Evolutionary conservation across 30 jellyfish, hydroid and myxozoan genomes (phyloP), one percentile per base, ranked within the genome.

Genomic region (Pelagia noctiluca): DNA sequence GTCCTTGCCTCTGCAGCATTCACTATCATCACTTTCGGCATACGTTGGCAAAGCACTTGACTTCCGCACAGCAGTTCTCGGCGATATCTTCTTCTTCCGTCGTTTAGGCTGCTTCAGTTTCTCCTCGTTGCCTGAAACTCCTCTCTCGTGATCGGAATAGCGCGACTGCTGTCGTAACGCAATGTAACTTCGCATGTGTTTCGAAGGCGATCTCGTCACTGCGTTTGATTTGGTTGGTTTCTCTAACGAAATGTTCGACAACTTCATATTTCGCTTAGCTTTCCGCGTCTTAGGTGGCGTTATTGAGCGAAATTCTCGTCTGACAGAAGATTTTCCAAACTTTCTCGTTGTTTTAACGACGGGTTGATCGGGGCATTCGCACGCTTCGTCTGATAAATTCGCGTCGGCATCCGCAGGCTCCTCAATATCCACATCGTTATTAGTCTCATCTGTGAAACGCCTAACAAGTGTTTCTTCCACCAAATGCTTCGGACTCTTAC

Each of bases 81-180:
- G 12, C 21, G 26, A 19, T 2, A 52, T 3, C 12, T 3, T 47
- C 38, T 62, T 35, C 49, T 42, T 79, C 62, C 21, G 71, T 32
- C 80, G 29, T 37, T 26, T 79, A 4, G 35, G n/a, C n/a, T n/a
- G n/a, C n/a, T n/a, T 12, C 24, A 28, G 4, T 32, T 65, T 63
- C 35, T 75, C 52, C 1, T 84, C 95, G 10, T 50, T 84, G 22
- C 80, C 86, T 60, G 68, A 75, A 34, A 76, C 64, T 49, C 62
- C 25, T 33, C 80, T 71, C 26, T 84, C 95, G 31, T 69, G 85
- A 25, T 92, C 98, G 37, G 88, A 67, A 46, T 70, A 62, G 3
- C 96, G 89, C 13, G 95, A 92, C 64, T 92, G 99, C 50, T 94
- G 99, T 0, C 99, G 90, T 37, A 94, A 37, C 2, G 93, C 99